Evolutionary conservation across 2,888 invertebrate genomes (phyloP).

Genomic region (Carpatolechia fugitivella): DNA sequence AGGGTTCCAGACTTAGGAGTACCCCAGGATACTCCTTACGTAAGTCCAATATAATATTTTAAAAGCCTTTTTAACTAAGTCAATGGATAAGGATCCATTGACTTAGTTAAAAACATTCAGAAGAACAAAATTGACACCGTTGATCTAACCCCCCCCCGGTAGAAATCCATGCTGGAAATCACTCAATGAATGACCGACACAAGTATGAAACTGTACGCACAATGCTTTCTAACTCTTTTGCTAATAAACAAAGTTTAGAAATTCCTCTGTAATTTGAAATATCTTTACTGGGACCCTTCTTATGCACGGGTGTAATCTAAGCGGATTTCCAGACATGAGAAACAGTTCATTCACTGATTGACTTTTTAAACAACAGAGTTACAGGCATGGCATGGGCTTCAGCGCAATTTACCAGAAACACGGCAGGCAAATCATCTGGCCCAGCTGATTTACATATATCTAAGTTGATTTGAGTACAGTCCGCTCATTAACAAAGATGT

Average conservation of each 20-base stretch:
- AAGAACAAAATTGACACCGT: constrained; percentile 8
- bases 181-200: too few relatives aligned
- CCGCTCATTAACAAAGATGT: neutral
- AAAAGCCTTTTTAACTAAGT: too few relatives aligned
- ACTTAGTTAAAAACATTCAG: constrained; percentile 3
- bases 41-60: too few relatives aligned
- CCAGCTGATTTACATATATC: neutral
- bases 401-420: neutral
- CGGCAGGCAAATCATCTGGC: neutral
- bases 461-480: neutral
- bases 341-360: neutral
- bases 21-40: too few relatives aligned
- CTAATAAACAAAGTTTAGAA: neutral
- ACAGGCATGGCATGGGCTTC: neutral
- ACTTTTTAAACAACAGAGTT: neutral
- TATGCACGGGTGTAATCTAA: neutral
- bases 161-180: too few relatives aligned
- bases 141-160: neutral
- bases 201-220: neutral
- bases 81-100: too few relatives aligned
- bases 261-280: neutral
- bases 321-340: neutral
- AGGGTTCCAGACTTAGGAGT: too few relatives aligned
- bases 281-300: neutral
- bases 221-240: neutral